These are phyloP conservation scores for Zaprionus gabonicus DNA, from an alignment of 1,140 invertebrate species.

Conservation along the genomic window DNA sequence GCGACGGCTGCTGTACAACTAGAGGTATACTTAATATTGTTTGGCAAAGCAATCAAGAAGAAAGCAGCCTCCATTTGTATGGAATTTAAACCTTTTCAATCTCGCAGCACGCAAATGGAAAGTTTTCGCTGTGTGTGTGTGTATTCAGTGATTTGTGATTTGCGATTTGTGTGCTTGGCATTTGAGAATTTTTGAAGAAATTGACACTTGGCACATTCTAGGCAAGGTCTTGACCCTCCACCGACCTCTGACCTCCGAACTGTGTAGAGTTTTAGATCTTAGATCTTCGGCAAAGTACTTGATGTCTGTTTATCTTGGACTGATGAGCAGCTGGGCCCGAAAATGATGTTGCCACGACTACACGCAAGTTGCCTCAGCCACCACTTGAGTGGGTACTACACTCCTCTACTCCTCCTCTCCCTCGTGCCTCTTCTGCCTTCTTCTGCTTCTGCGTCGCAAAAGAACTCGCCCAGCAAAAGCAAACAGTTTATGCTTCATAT, in stretches of 20 bases:
- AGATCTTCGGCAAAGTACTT: conserved; percentile 4
- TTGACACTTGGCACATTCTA: conserved; percentile 36
- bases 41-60: conserved; percentile 38
- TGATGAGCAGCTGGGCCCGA: conserved; percentile 1
- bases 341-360: conserved; percentile 25
- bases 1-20: conserved; percentile 18
- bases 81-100: conserved; percentile 54
- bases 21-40: conserved; percentile 50
- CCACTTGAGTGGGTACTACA: no score
- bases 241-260: background rate
- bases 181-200: conserved; percentile 30
- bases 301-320: conserved; percentile 31
- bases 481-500: conserved; percentile 54
- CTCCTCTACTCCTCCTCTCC: no score
- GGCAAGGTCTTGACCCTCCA: conserved; percentile 3
- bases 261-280: conserved; percentile 3
- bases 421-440: background rate
- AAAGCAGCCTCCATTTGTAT: conserved; percentile 14
- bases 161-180: conserved; percentile 34
- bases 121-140: conserved; percentile 5
- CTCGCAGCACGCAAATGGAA: conserved; percentile 1
- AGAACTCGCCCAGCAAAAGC: conserved; percentile 31
- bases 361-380: background rate
- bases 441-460: conserved; percentile 17
- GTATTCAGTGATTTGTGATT: conserved; percentile 40